A percentile compares a stretch with the other conserved stretches of the same genome.
phyloP scores from a whole-genome alignment of 2,888 invertebrate genomes.

The Heliconius sara region DNA sequence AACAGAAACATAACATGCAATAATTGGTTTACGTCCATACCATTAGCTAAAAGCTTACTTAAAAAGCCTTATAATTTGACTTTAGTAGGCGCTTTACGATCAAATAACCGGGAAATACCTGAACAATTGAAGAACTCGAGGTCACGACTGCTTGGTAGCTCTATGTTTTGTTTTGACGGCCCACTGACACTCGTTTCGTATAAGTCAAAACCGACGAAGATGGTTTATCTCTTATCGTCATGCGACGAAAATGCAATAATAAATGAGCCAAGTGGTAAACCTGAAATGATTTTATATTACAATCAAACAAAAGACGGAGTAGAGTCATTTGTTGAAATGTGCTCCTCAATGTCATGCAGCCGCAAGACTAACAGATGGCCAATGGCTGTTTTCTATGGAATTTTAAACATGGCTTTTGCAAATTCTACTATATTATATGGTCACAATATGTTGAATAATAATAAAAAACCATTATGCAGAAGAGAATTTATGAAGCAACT shows the following conservation, averaged over 20 bases:
- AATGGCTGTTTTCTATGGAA: slow-evolving; percentile 28
- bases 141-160: slow-evolving; percentile 49
- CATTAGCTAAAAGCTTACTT: slow-evolving; percentile 52
- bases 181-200: slow-evolving; percentile 54
- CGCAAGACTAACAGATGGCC: slow-evolving; percentile 51
- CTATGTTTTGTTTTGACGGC: slow-evolving; percentile 53
- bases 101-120: slow-evolving; percentile 58
- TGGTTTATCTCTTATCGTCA: slow-evolving; percentile 47
- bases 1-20: slow-evolving; percentile 48
- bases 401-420: slow-evolving; percentile 47
- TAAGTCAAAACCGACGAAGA: slow-evolving; percentile 52
- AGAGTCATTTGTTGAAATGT: slow-evolving; percentile 50
- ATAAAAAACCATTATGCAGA: slow-evolving; percentile 40
- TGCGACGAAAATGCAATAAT: slow-evolving; percentile 44
- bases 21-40: slow-evolving; percentile 59
- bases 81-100: slow-evolving; percentile 54
- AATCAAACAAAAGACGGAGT: slow-evolving; percentile 52
- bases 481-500: slow-evolving; percentile 28
- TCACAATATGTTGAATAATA: slow-evolving; percentile 41
- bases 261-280: slow-evolving; percentile 38
- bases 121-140: slow-evolving; percentile 49
- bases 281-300: slow-evolving; percentile 41
- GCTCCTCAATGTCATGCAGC: slow-evolving; percentile 46
- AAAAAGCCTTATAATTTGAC: slow-evolving; percentile 54
- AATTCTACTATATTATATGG: slow-evolving; percentile 46